Base-by-base conservation (phyloP, 2,888 invertebrate species). In the Tipula helvola region DNA sequence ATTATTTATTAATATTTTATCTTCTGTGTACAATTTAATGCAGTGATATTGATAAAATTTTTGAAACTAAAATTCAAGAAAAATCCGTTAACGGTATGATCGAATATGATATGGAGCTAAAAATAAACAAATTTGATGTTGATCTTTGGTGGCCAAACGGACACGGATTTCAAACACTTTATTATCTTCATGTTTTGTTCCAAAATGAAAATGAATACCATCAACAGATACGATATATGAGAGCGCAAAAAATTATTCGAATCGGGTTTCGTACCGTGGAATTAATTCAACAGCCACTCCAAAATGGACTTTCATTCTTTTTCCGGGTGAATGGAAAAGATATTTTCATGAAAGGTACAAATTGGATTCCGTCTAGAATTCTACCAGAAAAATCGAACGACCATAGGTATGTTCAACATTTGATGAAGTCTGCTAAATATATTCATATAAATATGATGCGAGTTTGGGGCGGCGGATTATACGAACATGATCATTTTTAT, bases 381-480 rank as follows among this genome's bases (percentile, higher is more conserved):
- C 93, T 98, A 87, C 97, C 97, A 0, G 97, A 98, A 92, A 89
- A 93, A 44, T 94, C 95, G 0, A 92, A 93, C 36, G 91, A 94
- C 88, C 89, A 90, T 88, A 90, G 39, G 7, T 84, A 39, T 92
- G 93, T 97, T 86, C 91, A 93, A 44, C 91, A 93, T 88, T 92
- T 98, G 1, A 90, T 98, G 52, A 90, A 91, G 86, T 94, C 96
- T 0, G 95, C 95, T 0, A 94, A 93, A 88, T 94, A 95, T 8
- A 95, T 95, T 0, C 94, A 98, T 90, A 97, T 98, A 96, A 96
- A 97, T 89, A 97, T 97, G 95, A 91, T 99, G 13, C 93, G 99
- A n/a, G 96, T 99, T 1, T 99, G 99, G 99, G 99, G 99, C 39
- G 99, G 99, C n/a, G 99, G 98, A 0, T 92, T 97, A 0, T 99